Percentiles rank a stretch among this genome's conserved stretches.
Conservation (phyloP, 1,140 invertebrate species). For the Drosophila albomicans region DNA sequence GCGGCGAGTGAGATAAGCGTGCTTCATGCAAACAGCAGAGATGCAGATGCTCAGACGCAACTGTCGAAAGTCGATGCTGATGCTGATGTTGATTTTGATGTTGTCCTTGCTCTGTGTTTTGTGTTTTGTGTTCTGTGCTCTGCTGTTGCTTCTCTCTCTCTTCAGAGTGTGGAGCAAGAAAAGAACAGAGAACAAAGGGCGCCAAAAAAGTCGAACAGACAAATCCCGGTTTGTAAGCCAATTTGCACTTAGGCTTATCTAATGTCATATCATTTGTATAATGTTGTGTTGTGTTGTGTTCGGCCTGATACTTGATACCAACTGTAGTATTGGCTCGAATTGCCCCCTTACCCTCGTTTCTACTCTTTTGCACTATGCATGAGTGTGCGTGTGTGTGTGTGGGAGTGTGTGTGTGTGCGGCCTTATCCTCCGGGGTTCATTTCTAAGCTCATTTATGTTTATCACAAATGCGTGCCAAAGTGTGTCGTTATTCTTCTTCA, state of each 20-base stretch:
- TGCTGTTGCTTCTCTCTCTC: not conserved
- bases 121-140: not conserved
- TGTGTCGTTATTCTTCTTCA: slow-evolving; percentile 78
- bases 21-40: slow-evolving; percentile 53
- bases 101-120: not conserved
- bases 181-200: slow-evolving; percentile 22
- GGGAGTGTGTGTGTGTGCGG: slow-evolving; percentile 38
- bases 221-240: slow-evolving; percentile 85
- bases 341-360: not conserved
- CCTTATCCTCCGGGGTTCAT: slow-evolving; percentile 82
- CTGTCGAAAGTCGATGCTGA: too few species aligned
- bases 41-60: slow-evolving; percentile 12
- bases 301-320: slow-evolving; percentile 77
- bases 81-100: slow-evolving; percentile 13
- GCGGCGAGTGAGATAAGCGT: slow-evolving; percentile 45
- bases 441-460: slow-evolving; percentile 85
- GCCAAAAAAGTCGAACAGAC: slow-evolving; percentile 49
- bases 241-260: slow-evolving; percentile 85
- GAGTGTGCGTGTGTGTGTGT: slow-evolving; percentile 25
- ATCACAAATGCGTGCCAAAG: slow-evolving; percentile 85
- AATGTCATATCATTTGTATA: slow-evolving; percentile 85
- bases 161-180: not conserved
- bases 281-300: slow-evolving; percentile 69
- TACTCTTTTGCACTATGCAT: slow-evolving; percentile 46
- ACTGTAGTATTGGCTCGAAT: slow-evolving; percentile 57